phyloP scores from a whole-genome alignment of 2,888 invertebrate genomes.

The Meganola albula region DNA sequence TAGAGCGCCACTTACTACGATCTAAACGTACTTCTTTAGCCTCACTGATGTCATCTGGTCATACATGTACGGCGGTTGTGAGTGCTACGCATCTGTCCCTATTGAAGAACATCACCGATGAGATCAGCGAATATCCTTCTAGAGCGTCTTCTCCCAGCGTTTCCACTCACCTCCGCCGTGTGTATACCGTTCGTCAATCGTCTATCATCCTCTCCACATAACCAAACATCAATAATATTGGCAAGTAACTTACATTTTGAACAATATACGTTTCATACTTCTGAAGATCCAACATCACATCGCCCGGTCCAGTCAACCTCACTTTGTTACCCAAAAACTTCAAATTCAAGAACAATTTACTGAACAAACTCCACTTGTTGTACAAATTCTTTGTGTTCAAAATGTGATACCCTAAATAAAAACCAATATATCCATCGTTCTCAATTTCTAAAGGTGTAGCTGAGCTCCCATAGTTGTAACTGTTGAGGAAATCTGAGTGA shows the following conservation, averaged over 20 bases:
- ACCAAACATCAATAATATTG: not conserved
- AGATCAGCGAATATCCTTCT: no score
- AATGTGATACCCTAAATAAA: conserved; percentile 84
- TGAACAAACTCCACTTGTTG: conserved; percentile 73
- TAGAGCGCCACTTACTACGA: no score
- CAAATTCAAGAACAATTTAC: conserved; percentile 80
- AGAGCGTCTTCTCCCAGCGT: no score
- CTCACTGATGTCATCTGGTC: no score
- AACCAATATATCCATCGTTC: conserved; percentile 85
- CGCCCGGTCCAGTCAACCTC: conserved; percentile 81
- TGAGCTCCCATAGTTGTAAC: conserved; percentile 71
- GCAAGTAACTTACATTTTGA: conserved; percentile 56
- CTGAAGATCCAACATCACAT: conserved; percentile 81
- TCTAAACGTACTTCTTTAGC: no score
- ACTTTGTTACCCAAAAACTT: conserved; percentile 85
- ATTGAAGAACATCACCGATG: no score
- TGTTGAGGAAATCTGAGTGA: conserved; percentile 78
- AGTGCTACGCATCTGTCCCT: no score
- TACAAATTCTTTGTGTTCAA: conserved; percentile 65
- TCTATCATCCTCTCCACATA: no score
- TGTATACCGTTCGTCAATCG: no score
- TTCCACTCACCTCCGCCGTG: no score
- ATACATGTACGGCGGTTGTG: no score
- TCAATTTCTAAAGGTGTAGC: conserved; percentile 78
- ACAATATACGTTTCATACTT: conserved; percentile 80